Percentiles rank a stretch among this genome's conserved stretches.
phyloP scores from a whole-genome alignment of 2,797 vertebrate species.

The Aphelocoma californica region DNA sequence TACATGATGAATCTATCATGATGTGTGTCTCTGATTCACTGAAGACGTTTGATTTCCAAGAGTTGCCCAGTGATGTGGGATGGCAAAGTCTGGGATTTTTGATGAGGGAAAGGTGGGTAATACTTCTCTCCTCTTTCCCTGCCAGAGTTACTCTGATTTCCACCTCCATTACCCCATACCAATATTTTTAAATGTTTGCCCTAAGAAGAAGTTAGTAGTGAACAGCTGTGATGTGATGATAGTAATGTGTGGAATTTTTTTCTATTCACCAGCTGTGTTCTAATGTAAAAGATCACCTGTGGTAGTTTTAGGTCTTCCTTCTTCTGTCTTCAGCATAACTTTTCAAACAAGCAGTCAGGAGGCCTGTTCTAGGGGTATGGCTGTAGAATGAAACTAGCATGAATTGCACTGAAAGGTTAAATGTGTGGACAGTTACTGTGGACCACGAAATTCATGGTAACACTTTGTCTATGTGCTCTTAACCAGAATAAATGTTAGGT shows the following conservation, averaged over 20 bases:
- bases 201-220: not conserved
- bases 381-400: not conserved
- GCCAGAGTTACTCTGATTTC: not conserved
- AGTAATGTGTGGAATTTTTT: rapidly evolving
- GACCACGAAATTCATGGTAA: not conserved
- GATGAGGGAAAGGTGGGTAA: not conserved
- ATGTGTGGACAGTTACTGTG: not conserved
- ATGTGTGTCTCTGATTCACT: not conserved
- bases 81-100: not conserved
- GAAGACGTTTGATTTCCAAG: not conserved
- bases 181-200: not conserved
- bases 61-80: not conserved
- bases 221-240: not conserved
- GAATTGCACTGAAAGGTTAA: not conserved
- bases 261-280: not conserved
- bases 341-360: not conserved
- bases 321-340: not conserved
- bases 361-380: not conserved
- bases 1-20: not conserved
- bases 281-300: not conserved
- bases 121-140: not conserved
- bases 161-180: not conserved
- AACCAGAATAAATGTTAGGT: not conserved
- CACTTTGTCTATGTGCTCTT: not conserved
- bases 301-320: not conserved